Evolutionary conservation across 2,113 vertebrate genomes (phyloP), one percentile per base, ranked within the genome.

Genomic region (Melanerpes formicivorus): DNA sequence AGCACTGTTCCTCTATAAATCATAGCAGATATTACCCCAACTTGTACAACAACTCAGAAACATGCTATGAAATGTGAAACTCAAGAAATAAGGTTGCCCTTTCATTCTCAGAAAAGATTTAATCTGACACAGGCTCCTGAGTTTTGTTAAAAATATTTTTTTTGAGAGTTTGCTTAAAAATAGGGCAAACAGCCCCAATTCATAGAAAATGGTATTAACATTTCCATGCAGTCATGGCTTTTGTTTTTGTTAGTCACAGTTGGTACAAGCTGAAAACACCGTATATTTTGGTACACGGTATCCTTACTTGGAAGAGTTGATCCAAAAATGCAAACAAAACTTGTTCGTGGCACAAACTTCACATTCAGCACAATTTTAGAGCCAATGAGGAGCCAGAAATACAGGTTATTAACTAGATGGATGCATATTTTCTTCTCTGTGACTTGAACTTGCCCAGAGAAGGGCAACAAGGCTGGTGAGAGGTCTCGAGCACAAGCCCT

Each of bases 41-140:
- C 87, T 90, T 94, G 87, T 96, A 93, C 87, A 92, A 87, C 91
- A 95, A 48, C 87, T 76, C n/a, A 64, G 82, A 95, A 89, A 95
- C 93, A 93, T 34, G 80, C 85, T 81, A 46, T 44, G 56, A 86
- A 93, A 91, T 88, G 54, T 92, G 84, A 95, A 95, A 91, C 59
- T 85, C 62, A 13, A 55, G 54, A 92, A 93, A 94, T 72, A 21
- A 26, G 37, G 60, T 78, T 91, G 79, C 71, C 62, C 59, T 96
- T 84, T 82, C 4, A 18, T 91, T 82, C 67, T 92, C 29, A n/a
- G 69, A 46, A 88, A 52, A 80, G 19, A 15, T 74, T 64, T 67
- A 32, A 46, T 87, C 77, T 87, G 56, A 74, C 32, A 32, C 2
- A 58, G 48, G 40, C 14, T 75, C 30, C 9, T 23, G 14, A 19